Conservation (phyloP, 2,797 vertebrate species). For the Gastrophryne carolinensis region DNA sequence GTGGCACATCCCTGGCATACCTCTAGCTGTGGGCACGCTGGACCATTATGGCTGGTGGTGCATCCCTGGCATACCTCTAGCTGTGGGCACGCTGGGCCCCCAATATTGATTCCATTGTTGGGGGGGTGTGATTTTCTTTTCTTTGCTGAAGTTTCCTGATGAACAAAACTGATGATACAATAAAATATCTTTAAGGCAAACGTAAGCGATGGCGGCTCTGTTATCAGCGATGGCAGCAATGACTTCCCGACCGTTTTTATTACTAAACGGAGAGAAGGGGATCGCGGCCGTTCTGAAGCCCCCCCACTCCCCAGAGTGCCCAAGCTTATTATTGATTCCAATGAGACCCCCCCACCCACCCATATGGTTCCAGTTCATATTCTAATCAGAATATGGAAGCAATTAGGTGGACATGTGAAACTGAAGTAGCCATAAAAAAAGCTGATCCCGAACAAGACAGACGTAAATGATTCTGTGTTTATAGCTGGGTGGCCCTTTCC, state of each 20-base stretch:
- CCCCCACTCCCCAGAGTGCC: conserved; percentile 30
- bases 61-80: no score
- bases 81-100: no score
- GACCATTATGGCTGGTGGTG: no score
- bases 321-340: conserved; percentile 57
- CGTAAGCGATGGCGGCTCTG: neutral
- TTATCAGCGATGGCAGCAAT: conserved; percentile 10
- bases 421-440: conserved; percentile 78
- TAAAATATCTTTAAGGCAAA: conserved; percentile 41
- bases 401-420: conserved; percentile 80
- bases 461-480: conserved; percentile 80
- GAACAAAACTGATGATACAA: no score
- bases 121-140: no score
- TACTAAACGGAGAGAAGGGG: conserved; percentile 17
- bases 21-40: no score
- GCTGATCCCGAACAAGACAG: conserved; percentile 79
- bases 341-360: conserved; percentile 59
- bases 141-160: no score
- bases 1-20: no score
- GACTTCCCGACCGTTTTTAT: conserved; percentile 20
- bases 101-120: no score
- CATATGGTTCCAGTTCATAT: conserved; percentile 78
- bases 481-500: conserved; percentile 77
- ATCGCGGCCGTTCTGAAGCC: neutral
- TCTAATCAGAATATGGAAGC: conserved; percentile 80